These are phyloP conservation scores for Morone chrysops DNA, from an alignment of 2,113 vertebrate genomes.

Conservation along the genomic window DNA sequence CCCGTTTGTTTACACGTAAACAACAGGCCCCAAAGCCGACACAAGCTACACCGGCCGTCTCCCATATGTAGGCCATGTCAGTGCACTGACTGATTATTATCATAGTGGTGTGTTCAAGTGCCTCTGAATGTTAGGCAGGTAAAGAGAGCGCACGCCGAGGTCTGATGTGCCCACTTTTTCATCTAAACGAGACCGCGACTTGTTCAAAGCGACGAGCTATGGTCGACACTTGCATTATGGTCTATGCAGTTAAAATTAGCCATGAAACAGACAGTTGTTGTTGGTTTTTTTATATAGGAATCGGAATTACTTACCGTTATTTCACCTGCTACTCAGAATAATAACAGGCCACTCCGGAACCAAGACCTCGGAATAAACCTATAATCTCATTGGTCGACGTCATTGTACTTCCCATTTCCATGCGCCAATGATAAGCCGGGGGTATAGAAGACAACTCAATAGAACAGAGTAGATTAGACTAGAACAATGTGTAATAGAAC, in stretches of 20 bases:
- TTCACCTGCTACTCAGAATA: slow-evolving; percentile 58
- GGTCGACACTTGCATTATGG: no score
- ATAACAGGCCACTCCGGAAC: slow-evolving; percentile 70
- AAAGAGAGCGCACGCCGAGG: slow-evolving; percentile 25
- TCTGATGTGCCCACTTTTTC: slow-evolving; percentile 8
- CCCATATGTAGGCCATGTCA: neutral
- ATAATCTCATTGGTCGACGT: slow-evolving; percentile 71
- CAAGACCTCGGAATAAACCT: slow-evolving; percentile 62
- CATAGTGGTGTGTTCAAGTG: slow-evolving; percentile 21
- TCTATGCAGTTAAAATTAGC: neutral
- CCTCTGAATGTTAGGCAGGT: neutral
- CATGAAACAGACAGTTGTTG: neutral
- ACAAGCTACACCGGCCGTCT: neutral
- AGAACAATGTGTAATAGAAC: slow-evolving; percentile 24
- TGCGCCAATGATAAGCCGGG: slow-evolving; percentile 53
- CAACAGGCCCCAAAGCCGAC: neutral
- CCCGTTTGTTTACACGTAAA: slow-evolving; percentile 1
- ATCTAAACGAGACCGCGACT: neutral
- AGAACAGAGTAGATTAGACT: neutral
- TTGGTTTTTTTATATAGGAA: neutral
- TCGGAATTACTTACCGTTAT: slow-evolving; percentile 68
- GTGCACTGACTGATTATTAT: neutral
- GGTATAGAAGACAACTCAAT: neutral
- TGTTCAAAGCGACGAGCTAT: neutral
- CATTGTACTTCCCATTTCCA: slow-evolving; percentile 55